These are phyloP conservation scores for Rostratula benghalensis DNA, from an alignment of 2,113 vertebrate genomes.

Conservation along the genomic window DNA sequence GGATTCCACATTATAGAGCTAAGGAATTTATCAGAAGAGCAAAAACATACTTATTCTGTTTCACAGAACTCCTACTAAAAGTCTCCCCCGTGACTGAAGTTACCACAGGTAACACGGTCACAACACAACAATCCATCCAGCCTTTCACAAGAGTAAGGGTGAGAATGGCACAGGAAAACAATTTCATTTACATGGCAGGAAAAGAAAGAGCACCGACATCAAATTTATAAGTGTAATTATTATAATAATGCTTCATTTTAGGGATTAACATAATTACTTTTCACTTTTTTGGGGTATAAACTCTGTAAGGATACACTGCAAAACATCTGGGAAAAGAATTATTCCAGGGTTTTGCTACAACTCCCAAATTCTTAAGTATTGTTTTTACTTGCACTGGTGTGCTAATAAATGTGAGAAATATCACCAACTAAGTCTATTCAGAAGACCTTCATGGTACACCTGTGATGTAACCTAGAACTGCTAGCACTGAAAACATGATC, in stretches of 20 bases:
- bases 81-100: background rate
- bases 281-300: background rate
- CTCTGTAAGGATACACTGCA: background rate
- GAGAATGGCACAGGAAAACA: background rate
- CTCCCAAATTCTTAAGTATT: background rate
- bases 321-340: background rate
- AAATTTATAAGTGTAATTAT: background rate
- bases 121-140: background rate
- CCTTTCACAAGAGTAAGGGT: background rate
- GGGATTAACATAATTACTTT: background rate
- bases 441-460: background rate
- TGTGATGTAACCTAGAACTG: background rate
- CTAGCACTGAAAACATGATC: background rate
- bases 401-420: background rate
- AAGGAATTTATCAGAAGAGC: background rate
- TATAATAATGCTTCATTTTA: background rate
- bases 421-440: background rate
- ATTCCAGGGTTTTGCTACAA: background rate
- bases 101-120: background rate
- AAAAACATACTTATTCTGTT: background rate
- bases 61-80: accelerated
- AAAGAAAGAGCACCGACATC: background rate
- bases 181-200: background rate
- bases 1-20: background rate
- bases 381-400: background rate